Evolutionary conservation across 2,797 vertebrate genomes (phyloP), one percentile per base, ranked within the genome.

Genomic region (Lepilemur ruficaudatus): DNA sequence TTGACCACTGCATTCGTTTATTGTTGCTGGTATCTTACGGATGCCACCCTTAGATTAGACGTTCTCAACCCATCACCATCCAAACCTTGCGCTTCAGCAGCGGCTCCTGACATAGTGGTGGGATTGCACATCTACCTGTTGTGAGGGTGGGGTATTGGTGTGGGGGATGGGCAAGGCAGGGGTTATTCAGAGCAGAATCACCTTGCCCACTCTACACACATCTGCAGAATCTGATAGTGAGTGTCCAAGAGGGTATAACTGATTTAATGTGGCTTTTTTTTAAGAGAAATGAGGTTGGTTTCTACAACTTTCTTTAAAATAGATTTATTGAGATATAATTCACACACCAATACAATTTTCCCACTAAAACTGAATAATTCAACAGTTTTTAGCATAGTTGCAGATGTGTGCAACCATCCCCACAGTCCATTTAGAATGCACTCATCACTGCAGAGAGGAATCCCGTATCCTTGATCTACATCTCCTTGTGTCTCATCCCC

Each of bases 311-410:
- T 90, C 82, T 67, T 20, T 25, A 38, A 72, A 67, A 20, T 3
- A 79, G 35, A 48, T 79, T 69, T 92, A 72, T 69, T 81, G 63
- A 88, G 52, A 41, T 48, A 4, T 61, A 63, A 81, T 75, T 90
- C 28, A 79, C 12, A 20, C 1, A 14, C 22, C 50, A n/a, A n/a
- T 48, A 48, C 30, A 90, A 30, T 15, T 35, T 80, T 35, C 52
- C 69, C 14, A 38, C 28, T 75, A 73, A 93, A 73, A 67, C 28
- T 46, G 83, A 30, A 55, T 7, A 70, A 57, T 1, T 72, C 41
- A 15, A 2, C 69, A n/a, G 50, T 3, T 61, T 93, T 57, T 46
- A 59, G 12, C 23, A 4, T 11, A 86, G 50, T 67, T 85, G 50
- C 35, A 85, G 69, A 50, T n/a, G 17, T 10, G 22, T 22, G 17